phyloP scores from a whole-genome alignment of 2,888 invertebrate genomes.

The Mesochorus sp. region DNA sequence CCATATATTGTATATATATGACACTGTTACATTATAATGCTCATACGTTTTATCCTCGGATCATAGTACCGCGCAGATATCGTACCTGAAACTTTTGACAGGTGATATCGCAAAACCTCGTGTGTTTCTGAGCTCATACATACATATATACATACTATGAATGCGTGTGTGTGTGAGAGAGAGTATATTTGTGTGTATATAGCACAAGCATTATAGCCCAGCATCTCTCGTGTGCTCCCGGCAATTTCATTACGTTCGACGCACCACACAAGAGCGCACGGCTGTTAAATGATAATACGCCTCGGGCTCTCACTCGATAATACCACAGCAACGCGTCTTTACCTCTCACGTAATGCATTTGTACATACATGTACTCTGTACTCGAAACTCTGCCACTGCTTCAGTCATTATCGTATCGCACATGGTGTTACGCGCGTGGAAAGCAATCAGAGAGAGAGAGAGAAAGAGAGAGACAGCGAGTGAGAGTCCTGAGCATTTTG shows the following conservation, averaged over 20 bases:
- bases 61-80: conserved; percentile 16
- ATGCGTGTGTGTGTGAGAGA: no score
- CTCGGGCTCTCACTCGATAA: conserved; percentile 36
- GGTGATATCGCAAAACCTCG: conserved; percentile 56
- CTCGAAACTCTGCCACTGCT: conserved; percentile 12
- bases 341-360: conserved; percentile 6
- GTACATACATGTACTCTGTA: neutral
- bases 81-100: conserved; percentile 59
- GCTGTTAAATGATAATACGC: conserved; percentile 51
- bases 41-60: conserved; percentile 11
- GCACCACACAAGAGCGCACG: conserved; percentile 5
- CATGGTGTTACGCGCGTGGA: conserved; percentile 33
- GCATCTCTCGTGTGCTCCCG: conserved; percentile 14
- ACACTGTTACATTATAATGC: conserved; percentile 10
- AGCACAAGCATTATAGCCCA: neutral
- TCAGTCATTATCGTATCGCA: conserved; percentile 42
- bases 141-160: neutral
- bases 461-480: neutral
- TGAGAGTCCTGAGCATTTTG: neutral
- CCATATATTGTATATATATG: neutral
- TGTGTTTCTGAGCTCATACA: neutral
- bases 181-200: no score
- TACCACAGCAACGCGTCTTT: conserved; percentile 15
- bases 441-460: conserved; percentile 25
- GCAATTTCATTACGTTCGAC: conserved; percentile 65